These are phyloP conservation scores for Oophaga pumilio DNA, from an alignment of 2,113 vertebrate genomes.

Conservation along the genomic window DNA sequence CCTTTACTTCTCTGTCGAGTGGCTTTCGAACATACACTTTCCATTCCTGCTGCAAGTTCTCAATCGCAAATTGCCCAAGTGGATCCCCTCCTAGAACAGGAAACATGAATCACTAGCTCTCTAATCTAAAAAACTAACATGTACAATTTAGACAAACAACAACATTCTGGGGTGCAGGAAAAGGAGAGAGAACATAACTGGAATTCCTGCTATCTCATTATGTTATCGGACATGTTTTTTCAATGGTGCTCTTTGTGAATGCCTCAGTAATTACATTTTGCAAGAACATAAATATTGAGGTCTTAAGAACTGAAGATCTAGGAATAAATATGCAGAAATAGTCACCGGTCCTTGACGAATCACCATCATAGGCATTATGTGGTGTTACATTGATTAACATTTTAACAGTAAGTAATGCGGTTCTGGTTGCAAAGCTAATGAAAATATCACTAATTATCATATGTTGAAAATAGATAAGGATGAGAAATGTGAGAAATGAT, in stretches of 20 bases:
- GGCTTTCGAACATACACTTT: conserved; percentile 93
- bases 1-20: conserved; percentile 89
- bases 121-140: neutral
- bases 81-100: conserved; percentile 86
- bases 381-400: conserved; percentile 21
- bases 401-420: conserved; percentile 1
- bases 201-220: neutral
- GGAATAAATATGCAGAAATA: conserved; percentile 41
- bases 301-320: conserved; percentile 4
- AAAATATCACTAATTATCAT: conserved; percentile 35
- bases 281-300: conserved; percentile 25
- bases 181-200: neutral
- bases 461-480: conserved; percentile 5
- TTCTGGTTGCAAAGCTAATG: neutral
- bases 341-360: conserved; percentile 1
- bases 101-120: neutral
- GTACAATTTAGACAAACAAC: neutral
- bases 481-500: neutral
- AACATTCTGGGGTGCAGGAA: conserved; percentile 1
- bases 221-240: neutral
- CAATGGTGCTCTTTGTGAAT: neutral
- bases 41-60: conserved; percentile 93
- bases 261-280: conserved; percentile 1
- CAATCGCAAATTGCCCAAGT: conserved; percentile 90
- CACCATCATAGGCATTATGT: conserved; percentile 14